Conservation (phyloP, 2,888 invertebrate species). For the Sylvicola cinctus region DNA sequence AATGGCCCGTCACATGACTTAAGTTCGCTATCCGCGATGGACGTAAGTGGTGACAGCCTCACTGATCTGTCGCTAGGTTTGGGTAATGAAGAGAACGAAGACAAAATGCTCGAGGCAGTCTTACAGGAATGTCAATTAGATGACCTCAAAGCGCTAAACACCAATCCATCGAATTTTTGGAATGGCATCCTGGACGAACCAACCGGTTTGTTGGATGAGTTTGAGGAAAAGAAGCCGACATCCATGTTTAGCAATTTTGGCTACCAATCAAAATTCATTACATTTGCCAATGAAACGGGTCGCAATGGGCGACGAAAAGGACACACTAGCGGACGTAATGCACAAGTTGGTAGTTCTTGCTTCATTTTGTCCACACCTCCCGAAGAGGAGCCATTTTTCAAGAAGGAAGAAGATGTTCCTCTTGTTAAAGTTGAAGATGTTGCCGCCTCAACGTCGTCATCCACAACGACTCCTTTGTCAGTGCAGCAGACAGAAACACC, state of each 20-base stretch:
- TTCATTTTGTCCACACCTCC: conserved; percentile 7
- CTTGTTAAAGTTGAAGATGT: too few relatives aligned
- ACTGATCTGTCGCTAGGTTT: conserved; percentile 21
- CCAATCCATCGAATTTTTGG: conserved; percentile 25
- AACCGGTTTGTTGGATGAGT: conserved; percentile 17
- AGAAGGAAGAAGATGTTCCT: conserved; percentile 13
- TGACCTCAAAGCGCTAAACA: conserved; percentile 18
- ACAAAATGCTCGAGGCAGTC: conserved; percentile 25
- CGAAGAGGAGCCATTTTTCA: conserved; percentile 17
- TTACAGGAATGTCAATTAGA: conserved; percentile 20
- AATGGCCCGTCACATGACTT: not conserved
- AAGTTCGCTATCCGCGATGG: conserved; percentile 7
- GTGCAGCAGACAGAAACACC: too few relatives aligned
- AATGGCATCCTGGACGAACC: conserved; percentile 25
- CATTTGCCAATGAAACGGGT: conserved; percentile 8
- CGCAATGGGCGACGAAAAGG: conserved; percentile 7
- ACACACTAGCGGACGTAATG: conserved; percentile 3
- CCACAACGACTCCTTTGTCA: not conserved
- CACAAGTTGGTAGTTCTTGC: conserved; percentile 6
- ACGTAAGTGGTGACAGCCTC: conserved; percentile 23
- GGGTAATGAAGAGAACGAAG: conserved; percentile 19
- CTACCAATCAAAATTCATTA: too few relatives aligned
- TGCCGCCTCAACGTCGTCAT: not conserved
- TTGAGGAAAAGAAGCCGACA: conserved; percentile 14
- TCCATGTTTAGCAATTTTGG: not conserved